Percentiles rank a stretch among this genome's conserved stretches.
Conservation (phyloP, 2,888 invertebrate species). For the Drosophila infuscata region DNA sequence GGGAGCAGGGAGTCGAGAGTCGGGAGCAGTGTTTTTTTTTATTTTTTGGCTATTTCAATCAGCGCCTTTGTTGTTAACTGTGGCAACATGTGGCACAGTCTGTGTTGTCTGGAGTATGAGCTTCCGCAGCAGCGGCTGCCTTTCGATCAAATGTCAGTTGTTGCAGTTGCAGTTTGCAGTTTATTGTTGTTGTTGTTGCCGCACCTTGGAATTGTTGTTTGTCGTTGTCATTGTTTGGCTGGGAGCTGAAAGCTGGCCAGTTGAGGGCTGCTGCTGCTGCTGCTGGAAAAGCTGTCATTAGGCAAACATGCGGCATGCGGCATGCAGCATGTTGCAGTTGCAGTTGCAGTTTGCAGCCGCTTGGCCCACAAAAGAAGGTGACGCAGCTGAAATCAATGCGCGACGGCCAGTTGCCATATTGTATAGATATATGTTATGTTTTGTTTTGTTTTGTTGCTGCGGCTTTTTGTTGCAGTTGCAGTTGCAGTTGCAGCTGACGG, state of each 20-base stretch:
- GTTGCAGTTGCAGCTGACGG: conserved; percentile 32
- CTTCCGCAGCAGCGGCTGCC: conserved; percentile 70
- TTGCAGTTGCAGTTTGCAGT: conserved; percentile 5
- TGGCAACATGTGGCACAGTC: conserved; percentile 40
- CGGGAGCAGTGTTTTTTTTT: not conserved
- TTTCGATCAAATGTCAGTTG: conserved; percentile 75
- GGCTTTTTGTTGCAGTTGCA: conserved; percentile 13
- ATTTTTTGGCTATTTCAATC: conserved; percentile 53
- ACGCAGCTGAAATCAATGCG: conserved; percentile 80
- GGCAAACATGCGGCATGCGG: conserved; percentile 56
- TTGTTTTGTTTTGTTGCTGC: conserved; percentile 12
- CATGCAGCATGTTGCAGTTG: conserved; percentile 35
- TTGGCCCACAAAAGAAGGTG: conserved; percentile 66
- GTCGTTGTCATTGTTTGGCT: conserved; percentile 45
- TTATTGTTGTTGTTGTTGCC: conserved; percentile 28
- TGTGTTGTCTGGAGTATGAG: conserved; percentile 31
- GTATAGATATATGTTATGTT: not conserved
- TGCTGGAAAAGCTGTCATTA: conserved; percentile 59
- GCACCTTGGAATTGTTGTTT: conserved; percentile 68
- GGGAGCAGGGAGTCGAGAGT: not conserved
- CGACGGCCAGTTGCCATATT: conserved; percentile 43
- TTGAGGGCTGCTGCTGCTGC: conserved; percentile 31
- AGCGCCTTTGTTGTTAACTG: conserved; percentile 50
- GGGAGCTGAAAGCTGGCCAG: conserved; percentile 15
- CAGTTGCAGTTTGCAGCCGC: conserved; percentile 30